Conservation (phyloP, 1,140 invertebrate species). For the Ylistrum balloti region DNA sequence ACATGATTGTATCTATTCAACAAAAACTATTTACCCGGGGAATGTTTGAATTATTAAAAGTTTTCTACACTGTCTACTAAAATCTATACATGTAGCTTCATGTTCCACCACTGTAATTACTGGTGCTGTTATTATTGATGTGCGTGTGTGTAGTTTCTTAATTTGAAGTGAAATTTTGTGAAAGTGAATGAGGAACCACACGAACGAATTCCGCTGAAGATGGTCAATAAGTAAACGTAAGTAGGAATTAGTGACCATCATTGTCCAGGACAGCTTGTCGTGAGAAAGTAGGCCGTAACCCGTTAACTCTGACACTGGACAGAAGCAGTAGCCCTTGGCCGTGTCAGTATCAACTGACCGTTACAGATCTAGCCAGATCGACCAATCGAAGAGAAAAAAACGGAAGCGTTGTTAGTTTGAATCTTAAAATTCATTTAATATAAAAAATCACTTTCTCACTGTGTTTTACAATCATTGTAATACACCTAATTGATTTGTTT, state of each 20-base stretch:
- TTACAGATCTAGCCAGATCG: not conserved
- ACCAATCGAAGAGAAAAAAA: not conserved
- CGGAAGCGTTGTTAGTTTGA: not conserved
- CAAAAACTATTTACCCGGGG: no score
- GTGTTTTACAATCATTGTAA: not conserved
- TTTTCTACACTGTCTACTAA: no score
- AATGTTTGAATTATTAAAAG: no score
- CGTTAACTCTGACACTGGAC: slow-evolving; percentile 18
- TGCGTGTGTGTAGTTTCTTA: not conserved
- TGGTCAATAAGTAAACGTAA: not conserved
- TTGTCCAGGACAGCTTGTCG: not conserved
- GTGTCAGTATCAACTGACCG: not conserved
- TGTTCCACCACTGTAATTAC: no score
- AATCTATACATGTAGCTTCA: no score
- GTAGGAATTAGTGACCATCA: not conserved
- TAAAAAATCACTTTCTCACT: not conserved
- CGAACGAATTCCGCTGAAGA: not conserved
- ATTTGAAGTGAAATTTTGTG: not conserved
- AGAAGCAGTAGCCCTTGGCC: not conserved
- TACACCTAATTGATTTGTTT: not conserved
- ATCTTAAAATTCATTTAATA: not conserved
- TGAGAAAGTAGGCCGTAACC: slow-evolving; percentile 23
- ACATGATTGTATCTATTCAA: no score
- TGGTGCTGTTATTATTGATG: no score
- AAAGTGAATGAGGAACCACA: not conserved